These are phyloP conservation scores for Drosophila oshimai DNA, from an alignment of 1,140 invertebrate genomes.

Conservation along the genomic window DNA sequence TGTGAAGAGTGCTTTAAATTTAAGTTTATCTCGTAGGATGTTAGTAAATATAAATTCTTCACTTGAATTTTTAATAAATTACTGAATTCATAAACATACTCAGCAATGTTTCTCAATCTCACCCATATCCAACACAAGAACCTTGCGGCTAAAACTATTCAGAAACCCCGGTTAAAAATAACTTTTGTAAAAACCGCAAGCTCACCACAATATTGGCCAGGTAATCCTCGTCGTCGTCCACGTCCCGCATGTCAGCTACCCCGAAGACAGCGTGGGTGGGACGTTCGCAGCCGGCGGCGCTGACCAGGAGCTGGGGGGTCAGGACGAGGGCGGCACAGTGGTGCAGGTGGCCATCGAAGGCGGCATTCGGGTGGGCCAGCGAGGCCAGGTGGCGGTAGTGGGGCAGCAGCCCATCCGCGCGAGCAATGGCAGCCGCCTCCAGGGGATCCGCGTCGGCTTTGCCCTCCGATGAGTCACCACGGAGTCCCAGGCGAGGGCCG, in stretches of 20 bases:
- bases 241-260: slow-evolving; percentile 51
- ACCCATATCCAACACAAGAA: no score
- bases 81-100: no score
- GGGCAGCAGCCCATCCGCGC: slow-evolving; percentile 19
- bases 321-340: slow-evolving; percentile 52
- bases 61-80: no score
- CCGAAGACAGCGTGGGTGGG: slow-evolving; percentile 63
- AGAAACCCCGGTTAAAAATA: no score
- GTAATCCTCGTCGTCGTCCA: slow-evolving; percentile 58
- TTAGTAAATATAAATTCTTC: no score
- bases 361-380: slow-evolving; percentile 56
- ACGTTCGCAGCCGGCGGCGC: slow-evolving; percentile 42
- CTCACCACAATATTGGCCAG: slow-evolving; percentile 49
- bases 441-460: background rate
- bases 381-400: slow-evolving; percentile 50
- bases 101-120: no score
- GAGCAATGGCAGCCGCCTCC: slow-evolving; percentile 1
- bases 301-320: slow-evolving; percentile 42
- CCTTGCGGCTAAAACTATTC: no score
- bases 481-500: background rate
- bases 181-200: no score
- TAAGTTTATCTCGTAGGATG: no score
- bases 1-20: no score
- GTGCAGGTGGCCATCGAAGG: slow-evolving; percentile 56
- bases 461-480: background rate